Evolutionary conservation across 2,888 invertebrate genomes (phyloP).

Genomic region (Chymomyza caudatula): DNA sequence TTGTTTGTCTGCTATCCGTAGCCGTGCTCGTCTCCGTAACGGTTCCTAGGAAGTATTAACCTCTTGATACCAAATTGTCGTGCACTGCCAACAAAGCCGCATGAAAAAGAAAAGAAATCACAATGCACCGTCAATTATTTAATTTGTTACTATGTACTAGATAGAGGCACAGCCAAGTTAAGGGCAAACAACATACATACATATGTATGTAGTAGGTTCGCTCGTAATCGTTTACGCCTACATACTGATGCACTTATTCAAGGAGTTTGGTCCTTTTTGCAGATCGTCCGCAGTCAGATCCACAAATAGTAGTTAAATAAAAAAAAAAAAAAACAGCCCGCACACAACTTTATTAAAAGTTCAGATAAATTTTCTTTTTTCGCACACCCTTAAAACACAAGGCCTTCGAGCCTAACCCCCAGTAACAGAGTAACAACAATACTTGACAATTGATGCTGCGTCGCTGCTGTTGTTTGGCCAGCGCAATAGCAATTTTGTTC

Average conservation of each 20-base stretch:
- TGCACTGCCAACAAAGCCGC: conserved; percentile 45
- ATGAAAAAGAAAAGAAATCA: conserved; percentile 31
- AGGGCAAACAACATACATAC: conserved; percentile 13
- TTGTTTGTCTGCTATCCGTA: not conserved
- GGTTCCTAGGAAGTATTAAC: conserved; percentile 56
- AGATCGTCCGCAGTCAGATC: too few species aligned
- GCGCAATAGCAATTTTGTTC: conserved; percentile 68
- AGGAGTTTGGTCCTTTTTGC: not conserved
- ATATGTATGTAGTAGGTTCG: conserved; percentile 1
- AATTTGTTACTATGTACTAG: not conserved
- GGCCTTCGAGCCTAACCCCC: conserved; percentile 14
- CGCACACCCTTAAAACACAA: conserved; percentile 39
- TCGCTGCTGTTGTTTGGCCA: conserved; percentile 32
- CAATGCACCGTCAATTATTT: conserved; percentile 34
- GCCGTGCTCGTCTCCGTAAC: conserved; percentile 26
- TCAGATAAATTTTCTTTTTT: not conserved
- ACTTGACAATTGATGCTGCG: conserved; percentile 53
- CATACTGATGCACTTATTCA: not conserved
- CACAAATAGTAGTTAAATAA: too few species aligned
- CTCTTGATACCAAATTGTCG: conserved; percentile 64
- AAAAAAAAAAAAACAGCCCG: too few species aligned
- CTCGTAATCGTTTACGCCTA: not conserved
- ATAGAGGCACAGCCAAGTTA: conserved; percentile 40
- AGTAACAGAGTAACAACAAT: conserved; percentile 17
- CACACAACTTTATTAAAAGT: too few species aligned